Percentiles rank a stretch among this genome's conserved stretches.
Conservation (phyloP, 2,797 vertebrate genomes). For the Gymnodraco acuticeps region DNA sequence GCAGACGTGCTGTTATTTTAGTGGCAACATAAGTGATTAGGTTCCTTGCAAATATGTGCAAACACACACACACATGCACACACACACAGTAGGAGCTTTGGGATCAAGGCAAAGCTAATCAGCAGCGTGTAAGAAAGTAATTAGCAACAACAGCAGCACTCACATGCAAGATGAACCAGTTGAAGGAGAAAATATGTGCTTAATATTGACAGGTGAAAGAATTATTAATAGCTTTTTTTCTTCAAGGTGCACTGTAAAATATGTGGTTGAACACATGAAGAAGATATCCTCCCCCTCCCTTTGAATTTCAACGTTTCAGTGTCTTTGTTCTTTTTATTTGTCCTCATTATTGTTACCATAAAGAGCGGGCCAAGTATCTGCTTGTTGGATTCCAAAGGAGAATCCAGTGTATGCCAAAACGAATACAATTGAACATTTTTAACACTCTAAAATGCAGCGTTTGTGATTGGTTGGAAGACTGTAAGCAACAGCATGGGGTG, state of each 20-base stretch:
- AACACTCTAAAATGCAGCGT: conserved; percentile 10
- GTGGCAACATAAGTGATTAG: conserved; percentile 69
- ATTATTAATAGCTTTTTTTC: background rate
- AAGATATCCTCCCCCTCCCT: background rate
- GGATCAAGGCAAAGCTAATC: conserved; percentile 71
- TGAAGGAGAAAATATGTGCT: conserved; percentile 30
- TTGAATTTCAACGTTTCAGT: conserved; percentile 20
- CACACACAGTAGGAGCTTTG: conserved; percentile 61
- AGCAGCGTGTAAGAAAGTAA: conserved; percentile 68
- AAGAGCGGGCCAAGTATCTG: conserved; percentile 39
- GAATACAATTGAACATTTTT: conserved; percentile 50
- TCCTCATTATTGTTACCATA: conserved; percentile 44
- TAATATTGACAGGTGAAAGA: conserved; percentile 34
- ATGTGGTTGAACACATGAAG: conserved; percentile 3
- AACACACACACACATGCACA: conserved; percentile 33
- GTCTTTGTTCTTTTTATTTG: conserved; percentile 49
- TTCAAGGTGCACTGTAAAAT: conserved; percentile 9
- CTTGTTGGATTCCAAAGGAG: conserved; percentile 46
- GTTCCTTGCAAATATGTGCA: conserved; percentile 51
- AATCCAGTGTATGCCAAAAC: conserved; percentile 31
- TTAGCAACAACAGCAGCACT: conserved; percentile 66
- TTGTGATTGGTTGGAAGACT: conserved; percentile 30
- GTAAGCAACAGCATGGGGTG: conserved; percentile 34
- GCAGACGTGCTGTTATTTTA: conserved; percentile 61
- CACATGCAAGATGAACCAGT: conserved; percentile 34